Base-by-base conservation (phyloP, 2,797 vertebrate species). In the Chrysocyon brachyurus region DNA sequence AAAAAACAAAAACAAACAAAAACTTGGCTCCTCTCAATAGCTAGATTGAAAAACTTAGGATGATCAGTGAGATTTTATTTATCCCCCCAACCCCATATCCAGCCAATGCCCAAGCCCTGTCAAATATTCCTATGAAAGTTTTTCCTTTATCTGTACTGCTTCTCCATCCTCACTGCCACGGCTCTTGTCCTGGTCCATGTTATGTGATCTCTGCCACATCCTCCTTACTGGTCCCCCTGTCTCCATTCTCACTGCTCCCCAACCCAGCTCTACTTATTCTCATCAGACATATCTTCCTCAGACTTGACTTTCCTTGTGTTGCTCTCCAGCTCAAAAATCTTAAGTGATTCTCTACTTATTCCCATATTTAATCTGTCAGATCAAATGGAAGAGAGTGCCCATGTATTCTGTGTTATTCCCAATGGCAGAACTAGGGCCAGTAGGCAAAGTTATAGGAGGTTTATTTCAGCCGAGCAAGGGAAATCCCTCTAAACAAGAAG, bases 401-500 rank as follows among this genome's bases (percentile, higher is more conserved):
- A 28, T 10, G 87, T 92, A 94, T 61, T 88, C 66, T 82, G 31
- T 83, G 31, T 85, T 79, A 49, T 70, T 92, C 31, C 86, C 72
- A 84, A n/a, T 88, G 36, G 56, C 22, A 92, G 66, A 90, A 70
- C 31, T 84, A 72, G 87, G 87, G 40, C 33, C 81, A 93, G 33
- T 61, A 72, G 77, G 24, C 72, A 94, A 79, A 82, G 24, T 73
- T 87, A 90, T 73, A 78, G 63, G 36, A 87, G 14, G 46, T 83
- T 96, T 87, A 64, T 92, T 92, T 96, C 64, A 89, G 63, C 33
- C 33, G 22, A 79, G 94, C 61, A 97, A 96, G 96, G 52, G 46
- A 92, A 96, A 95, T 82, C 79, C 59, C 52, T 95, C n/a, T 93
- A 82, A 96, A 94, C 54, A 94, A 36, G 17, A 63, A 82, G 59